These are phyloP conservation scores for Carapus acus DNA, from an alignment of 2,797 vertebrate species.

Conservation along the genomic window DNA sequence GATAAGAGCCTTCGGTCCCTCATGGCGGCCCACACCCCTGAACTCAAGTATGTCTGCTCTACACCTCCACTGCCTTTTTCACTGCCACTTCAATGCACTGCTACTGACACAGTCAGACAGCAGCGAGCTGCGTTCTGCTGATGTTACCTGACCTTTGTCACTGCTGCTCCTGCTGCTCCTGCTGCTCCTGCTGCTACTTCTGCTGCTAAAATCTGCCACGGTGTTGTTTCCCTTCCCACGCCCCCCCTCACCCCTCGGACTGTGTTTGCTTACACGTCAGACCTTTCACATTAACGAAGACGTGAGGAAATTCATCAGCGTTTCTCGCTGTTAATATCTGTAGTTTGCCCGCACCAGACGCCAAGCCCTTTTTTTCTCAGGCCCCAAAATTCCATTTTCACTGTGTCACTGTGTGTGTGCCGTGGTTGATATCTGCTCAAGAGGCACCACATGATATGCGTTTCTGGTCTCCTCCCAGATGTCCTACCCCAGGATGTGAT, in stretches of 20 bases:
- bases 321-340: slow-evolving; percentile 4
- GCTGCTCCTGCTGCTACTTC: slow-evolving; percentile 37
- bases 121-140: slow-evolving; percentile 42
- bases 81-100: slow-evolving; percentile 42
- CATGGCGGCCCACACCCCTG: slow-evolving; percentile 99
- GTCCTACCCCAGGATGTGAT: slow-evolving; percentile 95
- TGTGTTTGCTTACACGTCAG: slow-evolving; percentile 34
- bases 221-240: slow-evolving; percentile 22
- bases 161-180: slow-evolving; percentile 44
- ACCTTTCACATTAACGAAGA: slow-evolving; percentile 27
- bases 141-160: slow-evolving; percentile 41
- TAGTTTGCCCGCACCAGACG: too few species aligned
- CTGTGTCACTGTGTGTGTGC: neutral
- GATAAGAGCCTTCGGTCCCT: slow-evolving; percentile 99
- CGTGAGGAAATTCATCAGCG: slow-evolving; percentile 5
- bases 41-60: slow-evolving; percentile 97
- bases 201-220: slow-evolving; percentile 28
- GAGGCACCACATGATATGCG: slow-evolving; percentile 3
- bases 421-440: neutral
- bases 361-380: slow-evolving; percentile 14
- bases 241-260: slow-evolving; percentile 23
- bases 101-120: slow-evolving; percentile 32
- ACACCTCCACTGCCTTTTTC: slow-evolving; percentile 53
- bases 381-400: slow-evolving; percentile 14
- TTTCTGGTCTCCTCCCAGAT: slow-evolving; percentile 69